Percentiles rank a stretch among this genome's conserved stretches.
These are phyloP conservation scores for Caenorhabditis imperialis DNA, from an alignment of 2,888 invertebrate species.

Conservation along the genomic window DNA sequence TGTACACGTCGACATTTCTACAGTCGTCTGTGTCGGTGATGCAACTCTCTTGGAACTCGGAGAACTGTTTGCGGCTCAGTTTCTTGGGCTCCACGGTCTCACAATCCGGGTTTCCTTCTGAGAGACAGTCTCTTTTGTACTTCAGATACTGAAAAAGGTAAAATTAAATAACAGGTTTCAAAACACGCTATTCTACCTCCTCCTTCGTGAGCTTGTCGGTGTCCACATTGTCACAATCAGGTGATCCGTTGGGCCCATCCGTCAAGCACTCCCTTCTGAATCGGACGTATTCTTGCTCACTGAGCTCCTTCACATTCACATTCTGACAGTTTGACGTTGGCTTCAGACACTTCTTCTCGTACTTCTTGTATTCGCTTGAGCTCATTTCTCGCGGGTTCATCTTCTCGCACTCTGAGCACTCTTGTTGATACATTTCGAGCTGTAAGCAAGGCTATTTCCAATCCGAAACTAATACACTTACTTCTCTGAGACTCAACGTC, in stretches of 20 bases:
- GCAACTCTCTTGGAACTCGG: neutral
- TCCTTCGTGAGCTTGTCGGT: neutral
- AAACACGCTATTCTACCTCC: no score
- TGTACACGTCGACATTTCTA: neutral
- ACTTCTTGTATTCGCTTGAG: slow-evolving; percentile 1
- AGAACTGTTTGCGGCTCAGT: neutral
- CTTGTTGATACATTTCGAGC: neutral
- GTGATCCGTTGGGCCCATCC: neutral
- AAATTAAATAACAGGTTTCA: no score
- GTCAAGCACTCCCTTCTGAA: slow-evolving; percentile 3
- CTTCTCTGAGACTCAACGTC: slow-evolving; percentile 1
- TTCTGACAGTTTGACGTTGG: neutral
- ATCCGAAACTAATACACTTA: neutral
- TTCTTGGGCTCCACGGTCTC: neutral
- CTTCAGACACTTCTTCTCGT: slow-evolving; percentile 19
- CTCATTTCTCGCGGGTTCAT: slow-evolving; percentile 3
- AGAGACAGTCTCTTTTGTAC: neutral
- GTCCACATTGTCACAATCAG: neutral
- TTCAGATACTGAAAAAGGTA: neutral
- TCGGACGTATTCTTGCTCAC: slow-evolving; percentile 17
- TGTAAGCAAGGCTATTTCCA: neutral
- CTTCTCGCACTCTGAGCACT: slow-evolving; percentile 2
- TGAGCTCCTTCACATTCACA: slow-evolving; percentile 3
- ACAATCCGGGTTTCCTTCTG: neutral
- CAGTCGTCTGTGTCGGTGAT: neutral